Base-by-base conservation (phyloP, 2,797 vertebrate genomes). In the Chelon labrosus region DNA sequence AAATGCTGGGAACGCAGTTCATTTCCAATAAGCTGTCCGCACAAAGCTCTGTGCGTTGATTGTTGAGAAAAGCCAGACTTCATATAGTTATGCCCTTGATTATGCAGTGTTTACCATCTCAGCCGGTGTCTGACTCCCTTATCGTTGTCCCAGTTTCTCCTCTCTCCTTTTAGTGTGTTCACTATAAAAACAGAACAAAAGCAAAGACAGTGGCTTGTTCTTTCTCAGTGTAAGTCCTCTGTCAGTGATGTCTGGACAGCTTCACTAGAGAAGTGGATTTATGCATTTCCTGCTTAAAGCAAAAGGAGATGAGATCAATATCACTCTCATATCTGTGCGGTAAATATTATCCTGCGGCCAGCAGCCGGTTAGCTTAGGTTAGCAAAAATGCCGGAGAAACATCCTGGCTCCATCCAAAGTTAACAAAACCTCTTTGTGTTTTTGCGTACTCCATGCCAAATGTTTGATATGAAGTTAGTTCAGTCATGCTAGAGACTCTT, bases 21-120 rank as follows among this genome's bases (percentile, higher is more conserved):
- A 75, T 78, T 90, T 79, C 77, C 77, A 81, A 44, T 75, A 73
- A 60, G 58, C 25, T 56, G 55, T 66, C 46, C 68, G 56, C 25
- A 27, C 25, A 31, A 44, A 5, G 27, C 41, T 75, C 20, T 1
- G n/a, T 22, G 54, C 22, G 22, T 22, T 22, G 22, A 22, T 22
- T 75, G 13, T 57, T 67, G 53, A 69, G 35, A 59, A 22, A 63
- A 64, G 35, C 41, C 67, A 82, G 47, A 66, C 60, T 73, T 63
- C 16, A 77, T 57, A 20, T 20, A 67, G 58, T 50, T 65, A 63
- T 42, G 56, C 25, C 56, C 1, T 10, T 67, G 51, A 59, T 66
- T 46, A 42, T 31, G 38, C 20, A 37, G 3, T 65, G 75, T 68
- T 74, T 76, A 72, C 47, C 55, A 42, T 63, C 39, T 13, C 22